Percentiles rank a stretch among this genome's conserved stretches.
Conservation (phyloP, 1,140 invertebrate genomes). For the Lycorma delicatula region DNA sequence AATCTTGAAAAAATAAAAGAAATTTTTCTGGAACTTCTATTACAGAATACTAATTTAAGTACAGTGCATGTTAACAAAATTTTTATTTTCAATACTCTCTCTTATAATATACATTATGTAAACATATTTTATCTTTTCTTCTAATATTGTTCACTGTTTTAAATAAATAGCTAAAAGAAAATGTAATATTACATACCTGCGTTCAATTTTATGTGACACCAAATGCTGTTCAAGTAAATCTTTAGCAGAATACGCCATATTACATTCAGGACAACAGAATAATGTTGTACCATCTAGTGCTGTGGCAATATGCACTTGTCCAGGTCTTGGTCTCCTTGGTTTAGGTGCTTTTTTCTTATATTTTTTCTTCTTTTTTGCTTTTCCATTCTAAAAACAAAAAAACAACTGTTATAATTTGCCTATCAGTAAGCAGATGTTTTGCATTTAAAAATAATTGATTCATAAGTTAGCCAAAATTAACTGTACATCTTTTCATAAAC, state of each 20-base stretch:
- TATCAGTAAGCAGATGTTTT: too few relatives aligned
- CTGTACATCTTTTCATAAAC: too few relatives aligned
- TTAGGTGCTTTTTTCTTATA: conserved; percentile 71
- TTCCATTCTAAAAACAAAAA: conserved; percentile 34
- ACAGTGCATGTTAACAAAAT: too few relatives aligned
- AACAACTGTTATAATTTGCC: too few relatives aligned
- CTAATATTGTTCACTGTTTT: neutral
- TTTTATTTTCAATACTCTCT: neutral
- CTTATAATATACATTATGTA: neutral
- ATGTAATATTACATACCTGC: conserved; percentile 42
- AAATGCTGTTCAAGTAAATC: conserved; percentile 65
- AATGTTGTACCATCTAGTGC: conserved; percentile 60
- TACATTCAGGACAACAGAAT: conserved; percentile 69
- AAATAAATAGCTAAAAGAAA: neutral
- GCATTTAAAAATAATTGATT: too few relatives aligned
- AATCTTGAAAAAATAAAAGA: too few relatives aligned
- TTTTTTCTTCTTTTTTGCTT: conserved; percentile 63
- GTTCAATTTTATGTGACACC: conserved; percentile 64
- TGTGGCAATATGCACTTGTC: conserved; percentile 60
- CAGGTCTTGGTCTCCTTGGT: conserved; percentile 47
- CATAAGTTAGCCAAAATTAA: too few relatives aligned
- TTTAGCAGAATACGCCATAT: conserved; percentile 69
- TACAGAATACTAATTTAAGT: neutral
- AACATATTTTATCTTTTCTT: neutral
- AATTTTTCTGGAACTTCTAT: too few relatives aligned